Conservation (phyloP, 2,113 vertebrate species). For the Xiphorhynchus elegans region DNA sequence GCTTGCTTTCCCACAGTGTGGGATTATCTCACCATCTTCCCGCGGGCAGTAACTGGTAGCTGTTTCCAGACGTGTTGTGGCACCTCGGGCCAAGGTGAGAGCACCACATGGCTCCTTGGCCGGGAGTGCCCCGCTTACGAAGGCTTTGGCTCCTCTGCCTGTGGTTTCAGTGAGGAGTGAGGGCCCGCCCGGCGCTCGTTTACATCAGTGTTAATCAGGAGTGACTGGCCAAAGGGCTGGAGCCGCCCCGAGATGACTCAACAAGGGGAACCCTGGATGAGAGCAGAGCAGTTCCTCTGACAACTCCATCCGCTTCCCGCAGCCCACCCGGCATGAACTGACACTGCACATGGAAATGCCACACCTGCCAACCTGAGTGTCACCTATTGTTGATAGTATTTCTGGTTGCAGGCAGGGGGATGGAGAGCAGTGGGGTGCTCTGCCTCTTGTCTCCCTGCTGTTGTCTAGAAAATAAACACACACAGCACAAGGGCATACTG, state of each 20-base stretch:
- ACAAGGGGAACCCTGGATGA: not conserved
- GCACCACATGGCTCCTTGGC: slow-evolving; percentile 5
- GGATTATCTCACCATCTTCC: slow-evolving; percentile 58
- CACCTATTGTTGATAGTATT: not conserved
- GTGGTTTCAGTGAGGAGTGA: not conserved
- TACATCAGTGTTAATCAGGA: slow-evolving; percentile 52
- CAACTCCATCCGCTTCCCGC: rapidly evolving
- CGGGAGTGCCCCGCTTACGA: not conserved
- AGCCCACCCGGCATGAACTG: rapidly evolving
- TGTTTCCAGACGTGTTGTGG: not conserved
- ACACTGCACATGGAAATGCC: not conserved
- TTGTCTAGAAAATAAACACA: not conserved
- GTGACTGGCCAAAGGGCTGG: slow-evolving; percentile 29
- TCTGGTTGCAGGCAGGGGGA: not conserved
- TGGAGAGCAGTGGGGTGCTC: not conserved
- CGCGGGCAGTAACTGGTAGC: not conserved
- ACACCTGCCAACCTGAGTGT: not conserved
- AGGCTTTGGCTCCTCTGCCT: slow-evolving; percentile 8
- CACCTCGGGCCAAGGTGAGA: slow-evolving; percentile 1
- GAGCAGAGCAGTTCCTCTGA: not conserved
- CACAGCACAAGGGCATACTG: not conserved
- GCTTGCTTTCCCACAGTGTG: slow-evolving; percentile 21
- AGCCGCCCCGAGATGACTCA: not conserved
- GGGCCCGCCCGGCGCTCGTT: not conserved
- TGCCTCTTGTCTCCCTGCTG: not conserved